A percentile compares a stretch with the other conserved stretches of the same genome.
phyloP scores from a whole-genome alignment of 2,113 vertebrate species.

The Chunga burmeisteri region DNA sequence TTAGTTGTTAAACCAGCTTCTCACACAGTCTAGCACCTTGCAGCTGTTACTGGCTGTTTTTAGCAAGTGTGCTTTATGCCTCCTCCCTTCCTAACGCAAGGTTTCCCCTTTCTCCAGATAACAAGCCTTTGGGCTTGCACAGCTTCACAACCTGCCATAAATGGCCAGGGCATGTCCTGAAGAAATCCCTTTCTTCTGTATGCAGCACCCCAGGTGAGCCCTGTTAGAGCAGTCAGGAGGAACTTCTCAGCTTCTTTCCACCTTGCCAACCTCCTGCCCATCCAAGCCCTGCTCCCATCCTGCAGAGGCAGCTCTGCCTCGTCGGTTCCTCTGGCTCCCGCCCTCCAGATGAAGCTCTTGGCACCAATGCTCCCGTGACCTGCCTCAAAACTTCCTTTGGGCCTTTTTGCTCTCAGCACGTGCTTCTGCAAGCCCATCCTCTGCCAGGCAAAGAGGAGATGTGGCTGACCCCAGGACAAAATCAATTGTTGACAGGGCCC shows the following conservation, averaged over 20 bases:
- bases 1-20: background rate
- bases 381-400: background rate
- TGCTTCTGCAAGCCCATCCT: background rate
- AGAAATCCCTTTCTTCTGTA: background rate
- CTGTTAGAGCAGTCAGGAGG: background rate
- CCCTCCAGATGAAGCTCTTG: background rate
- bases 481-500: background rate
- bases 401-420: background rate
- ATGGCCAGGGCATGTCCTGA: background rate
- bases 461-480: background rate
- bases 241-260: background rate
- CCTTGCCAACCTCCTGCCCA: background rate
- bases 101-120: background rate
- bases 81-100: background rate
- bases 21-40: background rate
- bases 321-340: background rate
- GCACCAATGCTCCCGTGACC: background rate
- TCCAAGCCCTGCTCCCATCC: background rate
- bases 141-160: background rate
- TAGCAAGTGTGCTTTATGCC: background rate
- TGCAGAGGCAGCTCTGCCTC: background rate
- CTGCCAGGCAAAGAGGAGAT: background rate
- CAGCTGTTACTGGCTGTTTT: background rate
- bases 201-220: background rate
- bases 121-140: background rate